Percentiles rank a stretch among this genome's conserved stretches.
Conservation (phyloP, 1,140 invertebrate species). For the Heliothis virescens region DNA sequence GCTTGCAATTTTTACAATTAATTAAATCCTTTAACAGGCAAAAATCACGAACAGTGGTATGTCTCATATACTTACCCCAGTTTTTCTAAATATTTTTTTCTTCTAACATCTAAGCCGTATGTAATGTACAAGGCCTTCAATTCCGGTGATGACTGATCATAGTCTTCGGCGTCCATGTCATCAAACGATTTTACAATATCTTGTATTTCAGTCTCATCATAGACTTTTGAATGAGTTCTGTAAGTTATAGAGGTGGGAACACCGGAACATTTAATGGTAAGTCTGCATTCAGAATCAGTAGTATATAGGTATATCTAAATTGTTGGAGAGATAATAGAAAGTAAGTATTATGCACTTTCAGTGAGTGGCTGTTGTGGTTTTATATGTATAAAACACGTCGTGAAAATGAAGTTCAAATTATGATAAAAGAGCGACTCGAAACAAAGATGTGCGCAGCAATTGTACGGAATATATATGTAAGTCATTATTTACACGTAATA, state of each 20-base stretch:
- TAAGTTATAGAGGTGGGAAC: neutral
- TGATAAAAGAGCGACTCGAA: too few relatives aligned
- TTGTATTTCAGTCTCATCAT: constrained; percentile 72
- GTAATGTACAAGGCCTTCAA: constrained; percentile 71
- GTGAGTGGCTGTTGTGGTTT: too few relatives aligned
- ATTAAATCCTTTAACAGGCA: too few relatives aligned
- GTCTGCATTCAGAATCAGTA: neutral
- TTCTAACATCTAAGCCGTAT: constrained; percentile 71
- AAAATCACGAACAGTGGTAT: too few relatives aligned
- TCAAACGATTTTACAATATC: constrained; percentile 69
- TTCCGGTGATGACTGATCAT: constrained; percentile 66
- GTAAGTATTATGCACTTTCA: too few relatives aligned
- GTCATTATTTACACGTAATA: neutral
- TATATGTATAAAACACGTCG: too few relatives aligned
- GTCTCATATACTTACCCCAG: constrained; percentile 49
- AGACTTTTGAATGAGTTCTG: constrained; percentile 64
- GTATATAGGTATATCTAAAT: neutral
- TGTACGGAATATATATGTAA: too few relatives aligned
- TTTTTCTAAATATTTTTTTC: constrained; percentile 66
- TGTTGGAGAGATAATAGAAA: too few relatives aligned
- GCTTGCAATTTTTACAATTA: too few relatives aligned
- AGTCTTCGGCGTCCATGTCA: constrained; percentile 74
- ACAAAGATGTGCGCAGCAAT: too few relatives aligned
- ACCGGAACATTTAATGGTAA: too few relatives aligned
- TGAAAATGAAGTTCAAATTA: too few relatives aligned